Conservation (phyloP, 2,888 invertebrate genomes). For the Mellilla xanthometata region DNA sequence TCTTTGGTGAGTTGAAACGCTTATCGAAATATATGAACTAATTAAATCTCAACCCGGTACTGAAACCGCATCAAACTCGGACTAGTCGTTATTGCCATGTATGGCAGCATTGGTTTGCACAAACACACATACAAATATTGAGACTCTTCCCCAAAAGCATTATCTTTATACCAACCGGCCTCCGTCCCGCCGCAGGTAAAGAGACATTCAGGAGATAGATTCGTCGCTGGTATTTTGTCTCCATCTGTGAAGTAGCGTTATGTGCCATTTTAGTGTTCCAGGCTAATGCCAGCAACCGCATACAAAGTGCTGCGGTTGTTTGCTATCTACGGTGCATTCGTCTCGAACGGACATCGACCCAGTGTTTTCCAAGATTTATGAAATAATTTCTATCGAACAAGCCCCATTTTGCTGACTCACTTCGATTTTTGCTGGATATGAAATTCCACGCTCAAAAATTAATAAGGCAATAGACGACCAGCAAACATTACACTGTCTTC, state of each 20-base stretch:
- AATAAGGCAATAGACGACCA: constrained; percentile 12
- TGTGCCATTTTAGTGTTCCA: constrained; percentile 47
- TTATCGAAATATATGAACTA: too few species aligned
- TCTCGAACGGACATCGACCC: constrained; percentile 58
- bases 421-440: constrained; percentile 2
- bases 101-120: too few species aligned
- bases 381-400: constrained; percentile 20
- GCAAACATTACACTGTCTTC: constrained; percentile 11
- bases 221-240: constrained; percentile 32
- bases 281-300: constrained; percentile 56
- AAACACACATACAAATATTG: too few species aligned
- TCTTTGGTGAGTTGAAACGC: too few species aligned
- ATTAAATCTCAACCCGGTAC: too few species aligned
- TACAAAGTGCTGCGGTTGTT: constrained; percentile 56
- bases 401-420: constrained; percentile 15
- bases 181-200: too few species aligned
- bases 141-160: too few species aligned
- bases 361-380: constrained; percentile 44
- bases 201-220: constrained; percentile 30
- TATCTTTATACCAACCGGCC: too few species aligned
- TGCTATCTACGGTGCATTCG: constrained; percentile 56
- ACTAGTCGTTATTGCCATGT: too few species aligned
- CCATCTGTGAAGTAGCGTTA: constrained; percentile 48
- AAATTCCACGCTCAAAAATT: constrained; percentile 12
- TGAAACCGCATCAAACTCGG: too few species aligned